These are phyloP conservation scores for Teleiodes luculella DNA, from an alignment of 2,888 invertebrate species.

Conservation along the genomic window DNA sequence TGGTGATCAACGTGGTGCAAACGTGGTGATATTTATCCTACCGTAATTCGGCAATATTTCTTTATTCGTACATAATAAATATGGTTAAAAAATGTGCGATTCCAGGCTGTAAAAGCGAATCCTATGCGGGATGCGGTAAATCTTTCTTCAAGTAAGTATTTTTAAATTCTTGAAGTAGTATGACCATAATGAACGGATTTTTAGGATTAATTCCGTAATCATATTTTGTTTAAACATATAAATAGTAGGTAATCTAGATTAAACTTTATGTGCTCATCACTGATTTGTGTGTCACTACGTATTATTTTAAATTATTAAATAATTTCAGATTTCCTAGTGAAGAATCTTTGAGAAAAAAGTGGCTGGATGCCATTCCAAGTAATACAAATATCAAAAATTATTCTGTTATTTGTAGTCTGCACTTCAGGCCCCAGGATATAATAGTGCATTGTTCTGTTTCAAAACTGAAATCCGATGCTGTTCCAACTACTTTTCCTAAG, in stretches of 20 bases:
- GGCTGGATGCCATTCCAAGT: constrained; percentile 7
- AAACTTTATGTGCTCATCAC: not conserved
- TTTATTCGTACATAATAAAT: constrained; percentile 2
- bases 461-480: constrained; percentile 12
- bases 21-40: not conserved
- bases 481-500: constrained; percentile 10
- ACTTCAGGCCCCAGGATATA: constrained; percentile 11
- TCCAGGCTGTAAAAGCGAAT: constrained; percentile 9
- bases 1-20: not conserved
- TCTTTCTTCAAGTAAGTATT: constrained; percentile 11
- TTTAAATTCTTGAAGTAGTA: constrained; percentile 6
- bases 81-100: constrained; percentile 3
- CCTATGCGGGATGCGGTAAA: constrained; percentile 7
- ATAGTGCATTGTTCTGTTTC: constrained; percentile 6
- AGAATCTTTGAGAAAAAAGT: constrained; percentile 8
- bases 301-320: constrained; percentile 1
- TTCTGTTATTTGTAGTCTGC: constrained; percentile 13
- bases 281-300: not conserved
- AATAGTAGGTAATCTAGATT: not conserved
- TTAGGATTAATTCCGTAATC: not conserved
- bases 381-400: not conserved
- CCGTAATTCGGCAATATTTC: not conserved
- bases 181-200: constrained; percentile 7
- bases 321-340: constrained; percentile 11
- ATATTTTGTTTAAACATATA: too few relatives aligned